Evolutionary conservation across 2,797 vertebrate genomes (phyloP).

Genomic region (Anguilla megastoma): DNA sequence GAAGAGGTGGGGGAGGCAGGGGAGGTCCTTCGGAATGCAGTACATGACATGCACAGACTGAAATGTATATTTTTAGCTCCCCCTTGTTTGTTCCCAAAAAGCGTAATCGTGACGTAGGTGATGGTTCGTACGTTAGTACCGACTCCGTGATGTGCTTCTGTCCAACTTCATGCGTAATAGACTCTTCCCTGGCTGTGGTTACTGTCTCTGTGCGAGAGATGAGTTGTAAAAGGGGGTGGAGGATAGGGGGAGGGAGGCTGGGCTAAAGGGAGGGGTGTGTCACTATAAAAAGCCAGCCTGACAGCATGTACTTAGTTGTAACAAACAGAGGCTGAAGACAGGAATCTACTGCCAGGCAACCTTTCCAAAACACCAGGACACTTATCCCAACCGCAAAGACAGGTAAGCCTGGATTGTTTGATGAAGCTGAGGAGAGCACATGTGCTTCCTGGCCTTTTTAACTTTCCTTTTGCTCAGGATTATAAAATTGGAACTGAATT

Average conservation of each 20-base stretch:
- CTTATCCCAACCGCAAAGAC: conserved; percentile 44
- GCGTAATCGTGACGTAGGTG: conserved; percentile 40
- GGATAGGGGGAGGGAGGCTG: conserved; percentile 41
- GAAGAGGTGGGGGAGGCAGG: background rate
- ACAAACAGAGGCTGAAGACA: conserved; percentile 58
- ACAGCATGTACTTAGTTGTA: conserved; percentile 63
- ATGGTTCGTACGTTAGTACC: conserved; percentile 33
- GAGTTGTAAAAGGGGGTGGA: conserved; percentile 55
- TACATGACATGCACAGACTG: background rate
- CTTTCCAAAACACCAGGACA: conserved; percentile 44
- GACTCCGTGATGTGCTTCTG: conserved; percentile 33
- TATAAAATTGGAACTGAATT: background rate
- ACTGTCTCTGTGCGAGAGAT: conserved; percentile 42
- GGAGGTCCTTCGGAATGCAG: background rate
- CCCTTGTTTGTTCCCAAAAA: conserved; percentile 20
- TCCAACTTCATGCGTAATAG: conserved; percentile 37
- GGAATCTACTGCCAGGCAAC: conserved; percentile 44
- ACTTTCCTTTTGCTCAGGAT: background rate
- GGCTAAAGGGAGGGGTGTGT: conserved; percentile 58
- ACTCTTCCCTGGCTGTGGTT: conserved; percentile 7
- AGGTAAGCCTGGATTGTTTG: conserved; percentile 33
- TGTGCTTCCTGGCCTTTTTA: background rate
- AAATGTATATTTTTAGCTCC: conserved; percentile 29
- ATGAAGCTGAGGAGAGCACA: background rate
- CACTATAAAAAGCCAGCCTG: conserved; percentile 71